Percentiles rank a stretch among this genome's conserved stretches.
phyloP scores from a whole-genome alignment of 1,140 invertebrate species.

The Metaphire vulgaris region DNA sequence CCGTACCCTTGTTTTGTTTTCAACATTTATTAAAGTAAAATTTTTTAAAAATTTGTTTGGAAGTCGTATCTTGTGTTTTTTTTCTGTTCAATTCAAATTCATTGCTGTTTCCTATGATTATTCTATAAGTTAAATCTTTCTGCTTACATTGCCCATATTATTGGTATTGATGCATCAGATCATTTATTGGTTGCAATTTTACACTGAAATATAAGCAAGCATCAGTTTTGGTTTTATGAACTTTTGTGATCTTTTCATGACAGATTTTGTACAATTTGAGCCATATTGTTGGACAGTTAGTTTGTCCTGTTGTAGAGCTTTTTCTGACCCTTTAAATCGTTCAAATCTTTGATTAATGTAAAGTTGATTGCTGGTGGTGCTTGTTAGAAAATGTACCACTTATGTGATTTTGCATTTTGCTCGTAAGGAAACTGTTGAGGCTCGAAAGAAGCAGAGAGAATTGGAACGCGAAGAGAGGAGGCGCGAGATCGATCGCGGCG shows the following conservation, averaged over 20 bases:
- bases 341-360: neutral
- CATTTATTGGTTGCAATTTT: too few relatives aligned
- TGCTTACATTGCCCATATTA: too few relatives aligned
- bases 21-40: too few relatives aligned
- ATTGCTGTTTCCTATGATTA: too few relatives aligned
- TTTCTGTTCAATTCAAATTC: too few relatives aligned
- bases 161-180: too few relatives aligned
- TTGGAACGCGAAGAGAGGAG: conserved; percentile 21
- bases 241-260: neutral
- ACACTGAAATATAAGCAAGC: too few relatives aligned
- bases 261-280: neutral
- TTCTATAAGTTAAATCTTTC: too few relatives aligned
- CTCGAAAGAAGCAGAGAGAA: conserved; percentile 40
- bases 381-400: too few relatives aligned
- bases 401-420: conserved; percentile 32
- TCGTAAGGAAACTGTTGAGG: conserved; percentile 35
- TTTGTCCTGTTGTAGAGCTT: neutral
- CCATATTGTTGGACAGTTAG: neutral
- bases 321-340: conserved; percentile 16
- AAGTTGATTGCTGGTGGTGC: neutral
- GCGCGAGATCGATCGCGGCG: conserved; percentile 19
- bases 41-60: too few relatives aligned
- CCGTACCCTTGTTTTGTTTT: too few relatives aligned
- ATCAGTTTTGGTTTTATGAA: neutral
- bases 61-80: too few relatives aligned